Evolutionary conservation across 2,113 vertebrate genomes (phyloP).

Genomic region (Brachyhypopomus gauderio): DNA sequence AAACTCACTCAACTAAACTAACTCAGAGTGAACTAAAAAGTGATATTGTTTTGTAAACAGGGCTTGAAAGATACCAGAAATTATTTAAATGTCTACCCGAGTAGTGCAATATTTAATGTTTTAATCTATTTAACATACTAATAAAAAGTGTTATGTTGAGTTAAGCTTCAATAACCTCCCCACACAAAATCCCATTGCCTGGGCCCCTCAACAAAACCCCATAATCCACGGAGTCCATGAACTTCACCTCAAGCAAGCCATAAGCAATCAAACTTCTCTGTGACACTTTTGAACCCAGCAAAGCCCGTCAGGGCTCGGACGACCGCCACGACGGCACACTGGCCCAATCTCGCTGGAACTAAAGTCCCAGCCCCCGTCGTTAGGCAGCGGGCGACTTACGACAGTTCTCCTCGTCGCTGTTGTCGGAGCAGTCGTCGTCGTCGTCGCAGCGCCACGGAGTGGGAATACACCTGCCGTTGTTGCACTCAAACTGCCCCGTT

Average conservation of each 20-base stretch:
- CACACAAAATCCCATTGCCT: background rate
- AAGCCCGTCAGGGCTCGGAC: too few relatives aligned
- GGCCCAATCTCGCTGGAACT: background rate
- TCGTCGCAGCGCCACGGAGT: conserved; percentile 94
- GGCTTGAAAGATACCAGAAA: background rate
- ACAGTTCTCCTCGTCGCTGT: conserved; percentile 94
- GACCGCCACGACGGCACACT: background rate
- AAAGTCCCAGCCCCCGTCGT: too few relatives aligned
- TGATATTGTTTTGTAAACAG: background rate
- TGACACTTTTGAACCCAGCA: background rate
- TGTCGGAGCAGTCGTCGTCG: conserved; percentile 93
- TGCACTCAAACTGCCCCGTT: conserved; percentile 90
- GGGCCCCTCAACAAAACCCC: background rate
- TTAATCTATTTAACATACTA: background rate
- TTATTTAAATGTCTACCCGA: background rate
- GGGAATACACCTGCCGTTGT: conserved; percentile 90
- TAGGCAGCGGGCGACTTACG: conserved; percentile 80
- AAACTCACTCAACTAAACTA: too few relatives aligned
- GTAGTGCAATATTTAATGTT: background rate
- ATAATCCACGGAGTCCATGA: background rate
- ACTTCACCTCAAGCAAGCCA: background rate
- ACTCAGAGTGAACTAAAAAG: background rate
- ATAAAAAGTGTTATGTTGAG: background rate
- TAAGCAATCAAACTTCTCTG: background rate
- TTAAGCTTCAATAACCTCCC: background rate